A percentile compares a stretch with the other conserved stretches of the same genome.
Evolutionary conservation across 2,888 invertebrate species (phyloP).

Genomic region (Cerastis leucographa): DNA sequence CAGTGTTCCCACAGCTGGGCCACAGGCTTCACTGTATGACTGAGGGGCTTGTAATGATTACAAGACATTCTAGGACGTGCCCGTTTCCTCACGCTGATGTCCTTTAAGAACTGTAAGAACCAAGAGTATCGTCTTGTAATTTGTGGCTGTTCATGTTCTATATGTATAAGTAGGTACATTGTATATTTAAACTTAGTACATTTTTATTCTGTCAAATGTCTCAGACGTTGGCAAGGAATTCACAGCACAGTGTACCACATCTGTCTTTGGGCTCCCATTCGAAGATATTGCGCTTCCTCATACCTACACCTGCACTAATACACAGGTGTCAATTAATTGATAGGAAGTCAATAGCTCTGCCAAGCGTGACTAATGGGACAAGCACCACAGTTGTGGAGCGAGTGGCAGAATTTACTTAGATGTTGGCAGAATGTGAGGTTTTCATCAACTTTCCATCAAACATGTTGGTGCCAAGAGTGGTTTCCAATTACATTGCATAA

Average conservation of each 20-base stretch:
- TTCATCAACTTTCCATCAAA: conserved; percentile 31
- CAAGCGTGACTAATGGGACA: conserved; percentile 16
- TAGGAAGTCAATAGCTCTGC: conserved; percentile 30
- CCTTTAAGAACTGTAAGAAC: neutral
- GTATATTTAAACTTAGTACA: neutral
- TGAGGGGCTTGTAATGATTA: neutral
- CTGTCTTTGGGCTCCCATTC: too few species aligned
- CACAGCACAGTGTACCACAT: neutral
- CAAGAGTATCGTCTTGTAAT: neutral
- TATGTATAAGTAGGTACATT: neutral
- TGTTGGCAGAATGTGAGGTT: conserved; percentile 26
- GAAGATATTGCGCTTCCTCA: neutral
- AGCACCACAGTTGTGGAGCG: conserved; percentile 2
- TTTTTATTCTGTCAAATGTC: neutral
- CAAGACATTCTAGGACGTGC: neutral
- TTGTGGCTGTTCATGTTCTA: neutral
- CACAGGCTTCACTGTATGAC: neutral
- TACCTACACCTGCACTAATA: neutral
- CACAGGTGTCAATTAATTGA: neutral
- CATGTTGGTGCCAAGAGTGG: conserved; percentile 26
- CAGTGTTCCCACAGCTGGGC: neutral
- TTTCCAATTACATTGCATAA: neutral
- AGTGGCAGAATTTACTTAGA: conserved; percentile 15
- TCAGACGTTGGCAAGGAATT: too few species aligned
- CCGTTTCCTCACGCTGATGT: neutral